A percentile compares a stretch with the other conserved stretches of the same genome.
Conservation (phyloP, 2,113 vertebrate species). For the Sterna hirundo region DNA sequence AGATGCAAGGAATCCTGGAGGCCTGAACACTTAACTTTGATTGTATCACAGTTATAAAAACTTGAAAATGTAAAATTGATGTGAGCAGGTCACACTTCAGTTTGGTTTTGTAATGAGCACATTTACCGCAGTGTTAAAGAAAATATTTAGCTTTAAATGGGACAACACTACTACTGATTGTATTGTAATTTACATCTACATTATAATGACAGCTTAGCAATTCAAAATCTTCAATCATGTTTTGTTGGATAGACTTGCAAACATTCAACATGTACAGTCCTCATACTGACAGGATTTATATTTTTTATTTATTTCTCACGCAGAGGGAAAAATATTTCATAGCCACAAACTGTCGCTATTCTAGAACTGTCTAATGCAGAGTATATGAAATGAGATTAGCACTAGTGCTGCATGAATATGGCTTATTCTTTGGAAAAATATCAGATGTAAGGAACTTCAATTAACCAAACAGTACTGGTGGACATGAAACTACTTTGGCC, state of each 20-base stretch:
- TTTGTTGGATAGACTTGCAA: not conserved
- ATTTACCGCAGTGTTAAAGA: not conserved
- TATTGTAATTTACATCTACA: not conserved
- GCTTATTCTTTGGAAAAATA: not conserved
- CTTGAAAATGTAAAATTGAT: not conserved
- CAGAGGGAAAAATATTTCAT: not conserved
- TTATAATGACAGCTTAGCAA: not conserved
- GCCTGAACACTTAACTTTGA: not conserved
- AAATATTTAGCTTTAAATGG: not conserved
- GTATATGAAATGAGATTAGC: not conserved
- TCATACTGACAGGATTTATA: not conserved
- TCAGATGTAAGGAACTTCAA: not conserved
- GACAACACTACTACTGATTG: not conserved
- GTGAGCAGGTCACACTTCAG: not conserved
- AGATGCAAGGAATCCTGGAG: not conserved
- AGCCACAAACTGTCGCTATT: not conserved
- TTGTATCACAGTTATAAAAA: not conserved
- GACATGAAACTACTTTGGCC: not conserved
- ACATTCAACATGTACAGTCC: not conserved
- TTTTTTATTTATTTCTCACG: not conserved
- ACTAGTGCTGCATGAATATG: accelerated
- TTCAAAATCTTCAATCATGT: not conserved
- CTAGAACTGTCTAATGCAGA: not conserved
- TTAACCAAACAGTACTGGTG: not conserved
- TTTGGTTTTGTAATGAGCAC: not conserved